phyloP scores from a whole-genome alignment of 2,797 vertebrate species.

The Clarias fuscus region DNA sequence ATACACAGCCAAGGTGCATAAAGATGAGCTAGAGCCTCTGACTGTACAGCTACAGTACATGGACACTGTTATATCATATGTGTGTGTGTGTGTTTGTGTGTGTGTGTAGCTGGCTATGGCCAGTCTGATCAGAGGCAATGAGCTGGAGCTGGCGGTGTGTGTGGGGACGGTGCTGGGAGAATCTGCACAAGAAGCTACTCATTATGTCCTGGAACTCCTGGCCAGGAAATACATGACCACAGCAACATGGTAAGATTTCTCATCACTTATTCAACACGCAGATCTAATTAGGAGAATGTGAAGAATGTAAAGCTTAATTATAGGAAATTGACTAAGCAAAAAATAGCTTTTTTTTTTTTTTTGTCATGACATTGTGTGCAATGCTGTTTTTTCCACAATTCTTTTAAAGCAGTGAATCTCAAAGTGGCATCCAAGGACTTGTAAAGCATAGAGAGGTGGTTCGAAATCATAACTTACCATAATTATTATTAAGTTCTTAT shows the following conservation, averaged over 20 bases:
- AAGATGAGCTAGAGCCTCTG: not conserved
- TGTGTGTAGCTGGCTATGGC: constrained; percentile 86
- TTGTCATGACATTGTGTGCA: not conserved
- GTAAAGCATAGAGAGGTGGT: not conserved
- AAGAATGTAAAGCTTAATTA: not conserved
- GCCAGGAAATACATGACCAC: constrained; percentile 93
- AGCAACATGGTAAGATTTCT: constrained; percentile 80
- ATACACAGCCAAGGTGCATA: not conserved
- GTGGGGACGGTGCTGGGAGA: constrained; percentile 88
- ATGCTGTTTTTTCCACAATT: not conserved
- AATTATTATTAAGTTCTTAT: not conserved
- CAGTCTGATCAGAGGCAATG: constrained; percentile 91
- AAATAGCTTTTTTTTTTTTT: not conserved
- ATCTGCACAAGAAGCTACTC: constrained; percentile 79
- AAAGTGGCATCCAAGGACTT: not conserved
- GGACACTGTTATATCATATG: not conserved
- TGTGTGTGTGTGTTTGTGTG: constrained; percentile 50
- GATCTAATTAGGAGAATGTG: not conserved
- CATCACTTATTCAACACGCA: not conserved
- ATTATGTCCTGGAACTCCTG: constrained; percentile 88
- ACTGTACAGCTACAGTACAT: not conserved
- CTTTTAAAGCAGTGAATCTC: not conserved
- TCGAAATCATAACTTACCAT: not conserved
- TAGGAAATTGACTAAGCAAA: not conserved
- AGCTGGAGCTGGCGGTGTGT: constrained; percentile 89